Base-by-base conservation (phyloP, 1,140 invertebrate genomes). In the Proales similis region DNA sequence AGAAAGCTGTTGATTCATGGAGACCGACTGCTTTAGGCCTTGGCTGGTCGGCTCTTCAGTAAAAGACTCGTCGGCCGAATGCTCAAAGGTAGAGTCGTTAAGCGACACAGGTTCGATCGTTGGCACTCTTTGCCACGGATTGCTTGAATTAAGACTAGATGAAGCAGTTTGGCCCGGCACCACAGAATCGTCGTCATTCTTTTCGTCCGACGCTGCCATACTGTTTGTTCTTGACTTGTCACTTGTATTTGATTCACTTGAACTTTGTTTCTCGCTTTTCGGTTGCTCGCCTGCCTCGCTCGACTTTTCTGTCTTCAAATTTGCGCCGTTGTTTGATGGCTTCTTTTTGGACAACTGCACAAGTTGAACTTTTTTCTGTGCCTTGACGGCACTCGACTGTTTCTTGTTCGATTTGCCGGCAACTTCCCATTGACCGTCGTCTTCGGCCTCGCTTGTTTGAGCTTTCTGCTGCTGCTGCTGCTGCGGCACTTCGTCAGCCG, bases 41-140 rank as follows among this genome's bases (percentile, higher is more conserved):
- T 36, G 9, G 14, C 14, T 36, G 14, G 9, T 36, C 14, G 9
- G 33, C 9, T 36, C 33, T 9, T 36, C 33, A 36, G 9, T 9
- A 36, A 9, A 9, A 36, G 9, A 42, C 11, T 1, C 0, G 9
- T 38, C 22, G 19, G 24, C n/a, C 9, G 4, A 22, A 2, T 19
- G 11, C 19, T 36, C 11, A 36, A 12, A 14, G 11, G n/a, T n/a
- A n/a, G n/a, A n/a, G n/a, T n/a, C n/a, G n/a, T 12, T 53, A 4
- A 57, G 17, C 7, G 33, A 26, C 0, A 42, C 36, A 19, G 51
- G 38, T 27, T 57, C 51, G 11, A 57, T 42, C 19, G 27, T 14
- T 12, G 51, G 51, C 32, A 57, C 17, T 26, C 45, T 57, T 7
- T 24, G 36, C 51, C 51, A 57, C 6, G 51, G 51, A 19, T 57